Evolutionary conservation across 2,113 vertebrate species (phyloP), one percentile per base, ranked within the genome.

Genomic region (Plecturocebus donacophilus): DNA sequence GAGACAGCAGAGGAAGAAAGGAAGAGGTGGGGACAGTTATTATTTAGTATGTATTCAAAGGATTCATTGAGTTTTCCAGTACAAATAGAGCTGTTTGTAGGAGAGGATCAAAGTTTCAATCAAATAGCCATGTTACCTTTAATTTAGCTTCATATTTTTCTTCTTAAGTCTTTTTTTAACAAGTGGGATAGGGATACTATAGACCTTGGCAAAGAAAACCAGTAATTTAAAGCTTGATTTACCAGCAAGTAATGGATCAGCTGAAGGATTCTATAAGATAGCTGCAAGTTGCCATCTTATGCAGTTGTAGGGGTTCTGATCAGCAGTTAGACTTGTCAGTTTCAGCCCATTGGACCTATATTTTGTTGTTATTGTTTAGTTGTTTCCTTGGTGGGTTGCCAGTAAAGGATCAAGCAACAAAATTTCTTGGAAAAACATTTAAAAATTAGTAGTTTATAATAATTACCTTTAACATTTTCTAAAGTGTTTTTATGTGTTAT

Each of bases 91-190:
- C 10, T 52, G 66, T 73, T 80, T 80, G 38, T 58, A 32, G 27
- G 23, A 94, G 32, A 25, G 14, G 12, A 71, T 68, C 32, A 32
- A 66, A 94, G 38, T 68, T 92, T 80, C 7, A 76, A 45, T 75
- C 75, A 21, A 66, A 7, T 49, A 54, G 38, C 14, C 3, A 75
- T 9, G 19, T 42, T 91, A 21, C 6, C 21, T 82, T 97, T 93
- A n/a, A 90, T 88, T 89, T 89, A 58, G 20, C 27, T 96, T 96
- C 25, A 68, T 17, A 61, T 83, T 75, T 97, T 80, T 94, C 70
- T 84, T 95, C 96, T 45, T n/a, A 81, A 52, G 52, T 52, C 16
- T 17, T 64, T 64, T 32, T 64, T 32, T 68, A 35, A 68, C 6
- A 13, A 30, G 40, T 58, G 21, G 4, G 40, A 4, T 56, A 93